These are phyloP conservation scores for Zenarchopterus dispar DNA, from an alignment of 2,797 vertebrate genomes.

Conservation along the genomic window DNA sequence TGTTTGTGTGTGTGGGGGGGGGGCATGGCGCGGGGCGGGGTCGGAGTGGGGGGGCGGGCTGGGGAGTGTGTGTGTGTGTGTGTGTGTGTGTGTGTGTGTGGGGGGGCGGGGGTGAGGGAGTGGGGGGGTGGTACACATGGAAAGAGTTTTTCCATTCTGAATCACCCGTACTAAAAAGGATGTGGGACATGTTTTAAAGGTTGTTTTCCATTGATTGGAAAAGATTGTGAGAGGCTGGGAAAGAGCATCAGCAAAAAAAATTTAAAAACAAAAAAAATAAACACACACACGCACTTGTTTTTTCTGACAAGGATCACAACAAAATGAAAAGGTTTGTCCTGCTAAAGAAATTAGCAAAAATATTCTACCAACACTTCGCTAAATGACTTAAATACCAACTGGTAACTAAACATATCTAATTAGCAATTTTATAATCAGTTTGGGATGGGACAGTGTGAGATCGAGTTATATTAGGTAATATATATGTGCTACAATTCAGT, in stretches of 20 bases:
- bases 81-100: no score
- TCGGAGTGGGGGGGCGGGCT: no score
- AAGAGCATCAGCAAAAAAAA: neutral
- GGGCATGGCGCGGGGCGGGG: no score
- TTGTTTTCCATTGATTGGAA: constrained; percentile 33
- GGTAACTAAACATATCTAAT: constrained; percentile 20
- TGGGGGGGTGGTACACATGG: constrained; percentile 18
- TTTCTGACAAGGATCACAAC: constrained; percentile 43
- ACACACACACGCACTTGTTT: constrained; percentile 35
- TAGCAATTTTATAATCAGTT: no score
- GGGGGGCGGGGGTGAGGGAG: no score
- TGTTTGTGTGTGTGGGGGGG: no score
- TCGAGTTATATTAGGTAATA: no score
- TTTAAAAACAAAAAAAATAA: constrained; percentile 14
- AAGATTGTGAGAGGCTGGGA: no score
- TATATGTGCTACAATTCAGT: no score
- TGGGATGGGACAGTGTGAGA: no score
- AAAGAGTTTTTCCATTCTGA: constrained; percentile 45
- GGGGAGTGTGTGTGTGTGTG: no score
- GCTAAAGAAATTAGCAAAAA: constrained; percentile 44
- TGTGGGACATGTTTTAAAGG: constrained; percentile 56
- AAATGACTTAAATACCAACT: no score
- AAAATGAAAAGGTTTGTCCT: constrained; percentile 74
- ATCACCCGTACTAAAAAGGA: constrained; percentile 56
- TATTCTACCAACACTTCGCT: neutral